Base-by-base conservation (phyloP, 2,888 invertebrate species). In the Falcaria lacertinaria region DNA sequence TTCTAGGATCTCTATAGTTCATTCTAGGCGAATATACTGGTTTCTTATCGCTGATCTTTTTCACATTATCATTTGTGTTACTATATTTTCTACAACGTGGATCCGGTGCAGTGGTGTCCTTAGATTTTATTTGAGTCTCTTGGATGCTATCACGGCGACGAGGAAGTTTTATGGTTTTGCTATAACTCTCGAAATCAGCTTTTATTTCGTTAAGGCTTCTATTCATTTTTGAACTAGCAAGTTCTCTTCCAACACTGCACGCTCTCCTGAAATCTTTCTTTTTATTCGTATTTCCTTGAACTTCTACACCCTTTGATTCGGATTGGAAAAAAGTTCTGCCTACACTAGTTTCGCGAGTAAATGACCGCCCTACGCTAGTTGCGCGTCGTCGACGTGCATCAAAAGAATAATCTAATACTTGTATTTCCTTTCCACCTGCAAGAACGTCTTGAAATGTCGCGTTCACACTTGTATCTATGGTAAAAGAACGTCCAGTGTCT, bases 381-480 rank as follows among this genome's bases (percentile, higher is more conserved):
- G 87, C 85, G 36, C 88, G 75, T 55, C 74, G 68, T 50, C 72
- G 69, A 45, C 80, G 72, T 37, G 50, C 50, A 64, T 83, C 71
- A 49, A 78, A 76, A 43, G 63, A 60, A 44, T 55, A 55, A 39
- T 72, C 66, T 42, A 61, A 54, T 8, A 57, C 46, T 54, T 67
- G 55, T 34, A 66, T 59, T 37, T 64, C 66, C 45, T 69, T 66
- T 2, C 54, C 54, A 46, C 45, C 57, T 34, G 60, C 55, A 15
- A 75, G 39, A 22, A 64, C 64, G 42, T 69, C 64, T 66, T 85
- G 83, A 49, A 86, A 87, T 22, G 83, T 81, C 39, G 69, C 62
- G 40, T 74, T 79, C 8, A 83, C 69, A 56, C 84, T 87, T 2
- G 83, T 86, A 47, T 89, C 80, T 52, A 87, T 88, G 14, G 61